Percentiles rank a stretch among this genome's conserved stretches.
Evolutionary conservation across 2,797 vertebrate genomes (phyloP).

Genomic region (Clamator glandarius): DNA sequence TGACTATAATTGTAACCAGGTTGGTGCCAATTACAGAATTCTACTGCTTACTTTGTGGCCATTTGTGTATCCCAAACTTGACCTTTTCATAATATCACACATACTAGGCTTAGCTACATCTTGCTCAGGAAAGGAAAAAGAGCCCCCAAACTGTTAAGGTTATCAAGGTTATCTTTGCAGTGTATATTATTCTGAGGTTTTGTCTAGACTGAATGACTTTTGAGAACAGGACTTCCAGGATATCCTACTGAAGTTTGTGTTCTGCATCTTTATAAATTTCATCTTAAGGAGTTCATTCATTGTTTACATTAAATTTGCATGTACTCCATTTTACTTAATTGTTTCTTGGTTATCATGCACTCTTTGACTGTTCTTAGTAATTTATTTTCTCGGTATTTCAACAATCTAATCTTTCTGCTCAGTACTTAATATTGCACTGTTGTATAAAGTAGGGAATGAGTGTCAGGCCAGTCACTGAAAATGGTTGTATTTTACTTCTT

Average conservation of each 20-base stretch:
- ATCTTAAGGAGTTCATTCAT: not conserved
- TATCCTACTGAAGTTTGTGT: not conserved
- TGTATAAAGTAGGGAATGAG: not conserved
- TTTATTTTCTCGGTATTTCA: not conserved
- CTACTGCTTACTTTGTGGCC: not conserved
- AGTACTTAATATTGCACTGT: not conserved
- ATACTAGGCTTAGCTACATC: not conserved
- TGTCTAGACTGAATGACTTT: not conserved
- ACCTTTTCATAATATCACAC: not conserved
- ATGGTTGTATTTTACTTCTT: not conserved
- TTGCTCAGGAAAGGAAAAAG: not conserved
- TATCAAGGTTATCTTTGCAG: not conserved
- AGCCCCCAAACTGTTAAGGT: not conserved
- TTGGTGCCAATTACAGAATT: not conserved
- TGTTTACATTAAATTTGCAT: not conserved
- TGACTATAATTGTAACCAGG: not conserved
- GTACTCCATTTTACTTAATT: not conserved
- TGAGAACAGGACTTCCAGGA: not conserved
- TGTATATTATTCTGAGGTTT: not conserved
- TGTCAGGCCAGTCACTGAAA: not conserved
- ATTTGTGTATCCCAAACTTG: not conserved
- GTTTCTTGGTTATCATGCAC: not conserved
- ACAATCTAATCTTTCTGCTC: not conserved
- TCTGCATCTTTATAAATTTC: not conserved
- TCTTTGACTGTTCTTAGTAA: not conserved